Base-by-base conservation (phyloP, 2,113 vertebrate species). In the Steatornis caripensis region DNA sequence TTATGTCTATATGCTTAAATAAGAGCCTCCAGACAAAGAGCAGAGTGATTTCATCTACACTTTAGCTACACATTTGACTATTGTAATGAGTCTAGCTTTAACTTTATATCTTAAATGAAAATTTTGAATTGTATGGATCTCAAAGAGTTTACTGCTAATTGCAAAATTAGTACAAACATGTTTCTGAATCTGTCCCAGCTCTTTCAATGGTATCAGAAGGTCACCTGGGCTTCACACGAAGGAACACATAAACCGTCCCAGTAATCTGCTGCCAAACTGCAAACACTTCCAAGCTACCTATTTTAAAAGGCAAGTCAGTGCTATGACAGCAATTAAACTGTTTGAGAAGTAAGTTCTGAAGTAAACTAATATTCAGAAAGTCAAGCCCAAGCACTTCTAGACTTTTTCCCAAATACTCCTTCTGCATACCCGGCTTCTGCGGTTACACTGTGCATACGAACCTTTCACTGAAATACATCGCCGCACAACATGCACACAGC, bases 381-480 rank as follows among this genome's bases (percentile, higher is more conserved):
- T 15, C 24, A 54, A 74, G 4, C 6, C 8, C n/a, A 39, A 64
- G 34, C 17, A 6, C 20, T 51, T 20, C n/a, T 2, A 9, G 11
- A 13, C 14, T 53, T 51, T 37, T 43, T 13, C n/a, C 21, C 39
- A 65, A 53, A 57, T 4, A 45, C 4, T 41, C 24, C 2, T 5
- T 53, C 17, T 0, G 1, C 7, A 41, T 2, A 27, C 5, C 16
- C 1, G 7, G 10, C 22, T 79, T 17, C 12, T n/a, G 14, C 30
- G 57, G 9, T 11, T 29, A 32, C 21, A 7, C 7, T 3, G 30
- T 21, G 26, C 4, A 0, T 4, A 18, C 4, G 10, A 53, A 13
- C 12, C 22, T 29, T n/a, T 20, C 13, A 18, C 11, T 12, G 53
- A 26, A 48, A 53, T 1, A 8, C 36, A 32, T 1, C 0, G 1